Percentiles rank a stretch among this genome's conserved stretches.
phyloP scores from a whole-genome alignment of 2,888 invertebrate species.

The Orthonevra nobilis region DNA sequence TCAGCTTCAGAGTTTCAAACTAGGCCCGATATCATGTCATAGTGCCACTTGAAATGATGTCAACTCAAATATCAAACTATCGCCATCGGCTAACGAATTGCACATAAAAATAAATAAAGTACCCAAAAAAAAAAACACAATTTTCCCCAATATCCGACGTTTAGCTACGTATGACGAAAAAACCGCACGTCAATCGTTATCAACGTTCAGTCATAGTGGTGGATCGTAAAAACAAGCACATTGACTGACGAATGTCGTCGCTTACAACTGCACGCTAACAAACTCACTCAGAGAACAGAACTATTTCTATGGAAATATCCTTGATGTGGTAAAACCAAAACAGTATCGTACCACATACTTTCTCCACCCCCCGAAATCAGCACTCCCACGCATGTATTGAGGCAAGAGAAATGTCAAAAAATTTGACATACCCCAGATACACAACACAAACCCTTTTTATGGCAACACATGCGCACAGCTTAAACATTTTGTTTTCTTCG shows the following conservation, averaged over 20 bases:
- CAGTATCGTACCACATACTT: constrained; percentile 12
- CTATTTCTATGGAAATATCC: constrained; percentile 71
- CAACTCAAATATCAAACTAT: too few species aligned
- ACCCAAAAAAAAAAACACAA: constrained; percentile 3
- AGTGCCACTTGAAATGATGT: constrained; percentile 41
- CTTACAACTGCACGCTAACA: constrained; percentile 29
- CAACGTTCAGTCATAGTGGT: constrained; percentile 49
- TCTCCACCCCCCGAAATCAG: not conserved
- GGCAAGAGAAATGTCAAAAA: constrained; percentile 41
- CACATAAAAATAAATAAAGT: constrained; percentile 7
- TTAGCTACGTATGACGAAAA: too few species aligned
- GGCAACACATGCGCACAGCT: constrained; percentile 53
- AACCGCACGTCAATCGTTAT: constrained; percentile 51
- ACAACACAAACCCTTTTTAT: constrained; percentile 22
- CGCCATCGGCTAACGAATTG: too few species aligned
- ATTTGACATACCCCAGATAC: not conserved
- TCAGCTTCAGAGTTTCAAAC: too few species aligned
- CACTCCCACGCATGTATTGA: not conserved
- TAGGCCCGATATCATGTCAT: constrained; percentile 25
- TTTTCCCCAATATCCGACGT: too few species aligned
- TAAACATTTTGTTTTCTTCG: too few species aligned
- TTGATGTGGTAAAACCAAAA: constrained; percentile 56
- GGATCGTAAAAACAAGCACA: constrained; percentile 40
- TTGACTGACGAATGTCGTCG: constrained; percentile 45
- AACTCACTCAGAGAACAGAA: constrained; percentile 11